Evolutionary conservation across 2,888 invertebrate genomes (phyloP), one percentile per base, ranked within the genome.

Genomic region (Clivina fossor): DNA sequence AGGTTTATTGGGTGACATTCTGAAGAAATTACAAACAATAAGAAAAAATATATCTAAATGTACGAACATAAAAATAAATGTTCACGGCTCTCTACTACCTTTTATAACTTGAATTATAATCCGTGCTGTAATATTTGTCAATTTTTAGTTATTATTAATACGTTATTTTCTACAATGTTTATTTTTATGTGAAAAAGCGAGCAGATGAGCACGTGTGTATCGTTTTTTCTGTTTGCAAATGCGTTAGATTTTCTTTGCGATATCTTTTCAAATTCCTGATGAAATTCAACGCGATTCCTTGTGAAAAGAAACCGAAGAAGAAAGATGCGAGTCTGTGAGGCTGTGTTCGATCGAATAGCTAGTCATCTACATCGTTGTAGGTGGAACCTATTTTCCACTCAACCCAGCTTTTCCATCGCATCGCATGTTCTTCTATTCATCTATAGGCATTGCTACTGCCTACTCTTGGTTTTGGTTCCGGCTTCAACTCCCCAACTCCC

Each of bases 241-340:
- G 46, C 46, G 19, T 46, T 46, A 30, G 46, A 46, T 32, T 46
- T 46, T 46, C 32, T 11, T 18, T 19, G 19, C 32, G 46, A 46
- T 46, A 30, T 46, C 46, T 46, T 46, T 46, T 46, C 18, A 46
- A 46, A 46, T 46, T 46, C 46, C 19, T 46, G 46, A 46, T 32
- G 46, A 32, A 46, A 46, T 46, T 46, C 46, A 46, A 19, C 32
- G 24, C 46, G 32, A 32, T 46, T 33, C 46, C 19, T 46, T 46
- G 46, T 46, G 32, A 46, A 46, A 46, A 46, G 46, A 46, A 46
- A n/a, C 46, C 19, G 30, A 13, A 13, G 33, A 33, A 33, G 9
- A 16, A 33, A 33, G 13, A 13, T 7, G 16, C n/a, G n/a, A n/a
- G n/a, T n/a, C 18, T 38, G 38, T 9, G 38, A 38, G 38, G 22